Base-by-base conservation (phyloP, 23 tunicate genomes). In the Ascidia mentula region DNA sequence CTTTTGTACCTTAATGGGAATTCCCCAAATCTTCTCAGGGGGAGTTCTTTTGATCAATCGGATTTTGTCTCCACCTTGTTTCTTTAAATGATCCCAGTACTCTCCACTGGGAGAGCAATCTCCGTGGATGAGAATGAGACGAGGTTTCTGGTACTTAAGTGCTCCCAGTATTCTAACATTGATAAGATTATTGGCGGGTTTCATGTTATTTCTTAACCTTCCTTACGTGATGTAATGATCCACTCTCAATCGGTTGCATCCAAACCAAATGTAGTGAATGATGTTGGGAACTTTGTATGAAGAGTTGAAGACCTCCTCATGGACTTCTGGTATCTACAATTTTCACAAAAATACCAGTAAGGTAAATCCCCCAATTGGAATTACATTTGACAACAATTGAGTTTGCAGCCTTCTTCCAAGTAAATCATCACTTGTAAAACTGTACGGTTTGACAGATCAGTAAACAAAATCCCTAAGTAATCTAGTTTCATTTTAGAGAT, bases 231-330 rank as follows among this genome's bases (percentile, higher is more conserved):
- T 76, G 46, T 65, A 88, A 69, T 88, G 79, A 31, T 79, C 71
- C 22, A 85, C 53, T 26, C 59, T 59, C 40, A 79, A 85, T 34
- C 36, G 60, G 28, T 46, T 69, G 46, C 90, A 85, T 24, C 80
- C 60, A 32, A 90, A 90, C 89, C 89, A 90, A 45, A 90, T 85
- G 36, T 79, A 85, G 86, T 90, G 95, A 31, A 85, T 77, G 59
- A 90, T 31, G 77, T 90, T 90, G 22, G 95, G 89, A 18, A 82
- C 34, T 34, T 74, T 53, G 34, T 78, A 75, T 30, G 35, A 24
- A 3, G 69, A 31, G 17, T 37, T 13, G 7, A 31, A 38, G 45
- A 71, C 18, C 38, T 81, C 69, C 32, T 76, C 78, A 3, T 76
- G 46, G 40, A 83, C 80, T 35, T 83, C 87, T 22, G 87, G 87